Conservation (phyloP, 2,888 invertebrate species). For the Proisotoma minuta region DNA sequence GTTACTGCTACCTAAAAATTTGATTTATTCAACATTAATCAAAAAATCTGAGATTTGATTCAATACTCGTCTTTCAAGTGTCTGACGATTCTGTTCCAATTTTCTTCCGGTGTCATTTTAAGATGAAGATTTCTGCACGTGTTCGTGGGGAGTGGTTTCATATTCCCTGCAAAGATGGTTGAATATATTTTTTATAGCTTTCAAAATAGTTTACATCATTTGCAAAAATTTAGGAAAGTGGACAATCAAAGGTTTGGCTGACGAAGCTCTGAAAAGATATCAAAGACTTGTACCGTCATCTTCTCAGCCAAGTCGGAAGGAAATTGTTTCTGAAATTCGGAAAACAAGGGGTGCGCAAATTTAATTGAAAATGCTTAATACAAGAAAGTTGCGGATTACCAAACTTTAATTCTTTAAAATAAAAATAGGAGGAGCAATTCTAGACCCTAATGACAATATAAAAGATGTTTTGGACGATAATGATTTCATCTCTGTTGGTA, state of each 20-base stretch:
- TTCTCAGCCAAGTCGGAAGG: slow-evolving; percentile 38
- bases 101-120: not conserved
- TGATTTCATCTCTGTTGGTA: slow-evolving; percentile 60
- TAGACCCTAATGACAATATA: slow-evolving; percentile 58
- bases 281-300: slow-evolving; percentile 51
- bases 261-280: slow-evolving; percentile 55
- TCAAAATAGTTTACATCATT: not conserved
- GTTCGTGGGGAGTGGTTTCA: slow-evolving; percentile 59
- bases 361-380: not conserved
- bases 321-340: slow-evolving; percentile 54
- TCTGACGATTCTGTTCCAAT: too few relatives aligned
- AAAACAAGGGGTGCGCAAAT: slow-evolving; percentile 53
- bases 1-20: too few relatives aligned
- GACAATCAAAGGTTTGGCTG: slow-evolving; percentile 56
- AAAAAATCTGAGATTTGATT: too few relatives aligned
- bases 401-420: not conserved
- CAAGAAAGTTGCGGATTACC: too few relatives aligned
- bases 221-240: slow-evolving; percentile 50
- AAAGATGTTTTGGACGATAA: slow-evolving; percentile 58
- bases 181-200: slow-evolving; percentile 27
- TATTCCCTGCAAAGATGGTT: slow-evolving; percentile 56
- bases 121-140: slow-evolving; percentile 57
- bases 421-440: slow-evolving; percentile 54
- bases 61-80: too few relatives aligned
- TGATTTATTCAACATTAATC: too few relatives aligned